Conservation (phyloP, 2,797 vertebrate species). For the Urophycis tenuis region DNA sequence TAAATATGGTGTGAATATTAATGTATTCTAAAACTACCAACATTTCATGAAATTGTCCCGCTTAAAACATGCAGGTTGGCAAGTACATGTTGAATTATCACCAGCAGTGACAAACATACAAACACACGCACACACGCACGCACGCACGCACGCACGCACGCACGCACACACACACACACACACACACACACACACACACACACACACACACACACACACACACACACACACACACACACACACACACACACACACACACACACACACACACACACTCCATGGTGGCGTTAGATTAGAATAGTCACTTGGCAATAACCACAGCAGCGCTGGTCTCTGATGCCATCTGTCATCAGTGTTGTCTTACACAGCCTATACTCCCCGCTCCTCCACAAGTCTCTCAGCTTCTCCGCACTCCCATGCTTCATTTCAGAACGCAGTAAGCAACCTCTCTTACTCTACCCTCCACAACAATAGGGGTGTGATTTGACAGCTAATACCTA, state of each 20-base stretch:
- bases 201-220: no score
- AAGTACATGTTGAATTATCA: conserved; percentile 4
- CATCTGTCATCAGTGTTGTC: conserved; percentile 55
- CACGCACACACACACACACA: no score
- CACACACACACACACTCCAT: background rate
- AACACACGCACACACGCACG: background rate
- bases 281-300: conserved; percentile 39
- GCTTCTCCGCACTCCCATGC: conserved; percentile 15
- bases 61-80: conserved; percentile 2
- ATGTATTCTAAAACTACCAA: background rate
- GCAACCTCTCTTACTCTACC: conserved; percentile 21
- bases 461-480: conserved; percentile 28
- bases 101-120: background rate
- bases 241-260: no score
- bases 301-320: conserved; percentile 49
- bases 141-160: no score
- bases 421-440: conserved; percentile 12
- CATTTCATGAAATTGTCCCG: conserved; percentile 17
- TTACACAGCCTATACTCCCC: conserved; percentile 29
- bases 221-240: no score
- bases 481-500: conserved; percentile 35
- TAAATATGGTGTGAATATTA: background rate
- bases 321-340: conserved; percentile 48
- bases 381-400: conserved; percentile 34
- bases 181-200: no score